phyloP scores from a whole-genome alignment of 2,888 invertebrate species.

The Thera britannica region DNA sequence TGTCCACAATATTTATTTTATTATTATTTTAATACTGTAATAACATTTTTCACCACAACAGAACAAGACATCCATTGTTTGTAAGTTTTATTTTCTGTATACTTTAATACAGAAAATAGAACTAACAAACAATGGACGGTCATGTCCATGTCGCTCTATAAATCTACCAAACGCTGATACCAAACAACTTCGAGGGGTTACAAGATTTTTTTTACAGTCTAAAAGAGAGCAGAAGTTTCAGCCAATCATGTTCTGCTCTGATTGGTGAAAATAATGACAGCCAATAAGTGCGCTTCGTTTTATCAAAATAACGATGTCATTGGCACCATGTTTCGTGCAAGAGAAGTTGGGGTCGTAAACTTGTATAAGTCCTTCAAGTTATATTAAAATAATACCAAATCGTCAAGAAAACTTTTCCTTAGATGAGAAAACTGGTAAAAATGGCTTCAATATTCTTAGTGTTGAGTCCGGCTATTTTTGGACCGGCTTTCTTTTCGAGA shows the following conservation, averaged over 20 bases:
- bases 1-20: no score
- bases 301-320: conserved; percentile 17
- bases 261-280: conserved; percentile 27
- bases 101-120: no score
- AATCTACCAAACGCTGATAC: no score
- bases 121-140: no score
- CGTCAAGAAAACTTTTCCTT: conserved; percentile 5
- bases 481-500: neutral
- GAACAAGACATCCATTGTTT: no score
- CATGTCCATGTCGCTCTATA: no score
- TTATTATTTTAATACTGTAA: no score
- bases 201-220: neutral
- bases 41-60: no score
- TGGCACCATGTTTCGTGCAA: neutral
- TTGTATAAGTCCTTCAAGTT: neutral
- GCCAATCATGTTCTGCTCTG: conserved; percentile 22
- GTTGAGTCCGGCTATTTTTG: neutral
- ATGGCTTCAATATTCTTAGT: conserved; percentile 16
- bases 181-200: no score
- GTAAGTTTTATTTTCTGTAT: no score
- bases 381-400: conserved; percentile 2
- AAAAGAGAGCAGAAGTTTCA: conserved; percentile 1
- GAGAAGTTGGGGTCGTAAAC: neutral
- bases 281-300: conserved; percentile 18
- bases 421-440: conserved; percentile 20